A percentile compares a stretch with the other conserved stretches of the same genome.
Conservation (phyloP, 2,797 vertebrate species). For the Microctenopoma steveboyesi region DNA sequence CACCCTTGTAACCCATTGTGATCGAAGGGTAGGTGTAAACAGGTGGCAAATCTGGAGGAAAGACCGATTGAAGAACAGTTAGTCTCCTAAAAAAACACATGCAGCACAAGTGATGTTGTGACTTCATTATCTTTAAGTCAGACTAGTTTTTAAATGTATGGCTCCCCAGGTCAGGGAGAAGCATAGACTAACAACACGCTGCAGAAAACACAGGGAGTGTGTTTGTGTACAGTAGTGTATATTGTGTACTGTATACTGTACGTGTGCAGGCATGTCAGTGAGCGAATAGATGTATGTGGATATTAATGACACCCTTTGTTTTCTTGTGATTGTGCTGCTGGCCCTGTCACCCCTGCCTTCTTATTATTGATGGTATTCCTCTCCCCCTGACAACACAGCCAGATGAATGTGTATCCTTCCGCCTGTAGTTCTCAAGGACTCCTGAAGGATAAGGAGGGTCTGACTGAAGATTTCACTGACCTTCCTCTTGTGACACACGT, state of each 20-base stretch:
- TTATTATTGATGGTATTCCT: slow-evolving; percentile 88
- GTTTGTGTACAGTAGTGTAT: slow-evolving; percentile 35
- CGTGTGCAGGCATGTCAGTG: slow-evolving; percentile 35
- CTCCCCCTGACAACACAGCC: slow-evolving; percentile 82
- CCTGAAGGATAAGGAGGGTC: slow-evolving; percentile 84
- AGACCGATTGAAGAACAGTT: slow-evolving; percentile 17
- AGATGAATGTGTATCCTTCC: slow-evolving; percentile 88
- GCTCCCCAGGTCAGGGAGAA: slow-evolving; percentile 45
- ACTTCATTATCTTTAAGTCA: background rate
- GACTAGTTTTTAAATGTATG: slow-evolving; percentile 9
- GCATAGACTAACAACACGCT: slow-evolving; percentile 62
- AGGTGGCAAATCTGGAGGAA: slow-evolving; percentile 87
- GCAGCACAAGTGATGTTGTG: background rate
- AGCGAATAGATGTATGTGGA: slow-evolving; percentile 69
- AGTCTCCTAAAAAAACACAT: slow-evolving; percentile 6
- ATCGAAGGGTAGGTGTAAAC: slow-evolving; percentile 86
- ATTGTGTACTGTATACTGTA: slow-evolving; percentile 22
- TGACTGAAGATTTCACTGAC: slow-evolving; percentile 70
- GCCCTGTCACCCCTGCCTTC: slow-evolving; percentile 80
- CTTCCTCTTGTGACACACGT: slow-evolving; percentile 59
- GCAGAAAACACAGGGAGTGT: slow-evolving; percentile 34
- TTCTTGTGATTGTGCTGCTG: slow-evolving; percentile 82
- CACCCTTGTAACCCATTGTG: slow-evolving; percentile 85
- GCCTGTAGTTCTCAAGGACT: slow-evolving; percentile 83
- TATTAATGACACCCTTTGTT: slow-evolving; percentile 86